Percentiles rank a stretch among this genome's conserved stretches.
phyloP scores from a whole-genome alignment of 2,797 vertebrate species.

The Salarias fasciatus region DNA sequence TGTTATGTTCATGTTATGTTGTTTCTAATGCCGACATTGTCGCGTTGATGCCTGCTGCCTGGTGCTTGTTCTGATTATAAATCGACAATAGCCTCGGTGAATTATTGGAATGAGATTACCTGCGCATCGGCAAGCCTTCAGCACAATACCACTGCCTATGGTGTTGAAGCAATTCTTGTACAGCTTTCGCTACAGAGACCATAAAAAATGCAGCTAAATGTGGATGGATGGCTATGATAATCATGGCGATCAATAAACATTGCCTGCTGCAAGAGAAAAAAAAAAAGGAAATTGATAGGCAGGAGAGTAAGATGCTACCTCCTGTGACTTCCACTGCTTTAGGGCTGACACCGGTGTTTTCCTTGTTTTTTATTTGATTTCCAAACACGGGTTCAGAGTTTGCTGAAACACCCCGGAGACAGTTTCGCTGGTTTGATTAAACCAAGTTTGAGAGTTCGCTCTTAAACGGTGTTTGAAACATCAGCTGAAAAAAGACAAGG shows the following conservation, averaged over 20 bases:
- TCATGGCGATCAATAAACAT: slow-evolving; percentile 65
- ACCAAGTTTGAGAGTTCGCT: slow-evolving; percentile 13
- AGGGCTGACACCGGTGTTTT: slow-evolving; percentile 56
- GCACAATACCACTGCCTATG: slow-evolving; percentile 44
- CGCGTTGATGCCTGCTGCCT: slow-evolving; percentile 10
- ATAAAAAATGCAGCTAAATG: slow-evolving; percentile 62
- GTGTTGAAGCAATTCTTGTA: slow-evolving; percentile 45
- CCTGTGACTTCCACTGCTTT: slow-evolving; percentile 78
- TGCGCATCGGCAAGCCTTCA: slow-evolving; percentile 34
- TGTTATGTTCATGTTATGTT: slow-evolving; percentile 33
- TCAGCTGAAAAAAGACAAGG: slow-evolving; percentile 20
- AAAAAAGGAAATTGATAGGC: slow-evolving; percentile 46
- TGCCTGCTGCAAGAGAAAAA: slow-evolving; percentile 53
- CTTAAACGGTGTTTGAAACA: slow-evolving; percentile 24
- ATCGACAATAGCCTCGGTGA: slow-evolving; percentile 12
- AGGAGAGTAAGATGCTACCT: slow-evolving; percentile 85
- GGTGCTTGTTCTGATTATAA: slow-evolving; percentile 32
- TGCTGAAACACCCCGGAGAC: slow-evolving; percentile 33
- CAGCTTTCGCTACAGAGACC: slow-evolving; percentile 51
- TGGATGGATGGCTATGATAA: slow-evolving; percentile 69
- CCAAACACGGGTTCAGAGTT: slow-evolving; percentile 54
- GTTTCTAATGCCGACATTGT: slow-evolving; percentile 34
- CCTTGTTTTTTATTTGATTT: slow-evolving; percentile 59
- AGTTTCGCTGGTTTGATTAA: slow-evolving; percentile 28
- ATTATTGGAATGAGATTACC: slow-evolving; percentile 36